phyloP scores from a whole-genome alignment of 2,797 vertebrate genomes.

The Thripadectes ignobilis region DNA sequence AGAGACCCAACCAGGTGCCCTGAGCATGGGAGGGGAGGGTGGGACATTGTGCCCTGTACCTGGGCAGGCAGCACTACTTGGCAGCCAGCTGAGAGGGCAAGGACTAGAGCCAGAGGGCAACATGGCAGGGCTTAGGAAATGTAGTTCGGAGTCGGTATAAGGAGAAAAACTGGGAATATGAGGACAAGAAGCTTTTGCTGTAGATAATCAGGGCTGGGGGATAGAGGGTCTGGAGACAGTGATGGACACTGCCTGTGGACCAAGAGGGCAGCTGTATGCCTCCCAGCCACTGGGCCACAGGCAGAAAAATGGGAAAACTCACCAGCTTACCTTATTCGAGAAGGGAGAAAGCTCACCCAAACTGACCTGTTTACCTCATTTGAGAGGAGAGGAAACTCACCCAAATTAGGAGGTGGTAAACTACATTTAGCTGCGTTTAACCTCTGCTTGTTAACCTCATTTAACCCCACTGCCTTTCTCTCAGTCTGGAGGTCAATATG shows the following conservation, averaged over 20 bases:
- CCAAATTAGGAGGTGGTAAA: neutral
- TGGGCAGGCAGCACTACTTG: neutral
- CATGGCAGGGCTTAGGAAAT: neutral
- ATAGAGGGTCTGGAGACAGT: neutral
- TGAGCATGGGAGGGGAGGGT: fast-evolving
- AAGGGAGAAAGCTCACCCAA: neutral
- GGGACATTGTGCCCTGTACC: fast-evolving
- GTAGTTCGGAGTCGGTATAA: neutral
- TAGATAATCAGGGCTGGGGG: neutral
- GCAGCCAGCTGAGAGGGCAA: fast-evolving
- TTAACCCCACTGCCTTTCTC: neutral
- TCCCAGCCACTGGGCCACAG: fast-evolving
- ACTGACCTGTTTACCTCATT: constrained; percentile 33
- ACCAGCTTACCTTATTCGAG: neutral
- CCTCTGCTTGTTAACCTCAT: neutral
- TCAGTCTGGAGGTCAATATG: neutral
- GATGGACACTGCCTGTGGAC: neutral
- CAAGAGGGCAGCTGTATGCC: neutral
- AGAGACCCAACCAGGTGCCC: neutral
- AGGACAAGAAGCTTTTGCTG: neutral
- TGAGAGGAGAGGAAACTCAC: neutral
- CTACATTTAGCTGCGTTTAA: constrained; percentile 12
- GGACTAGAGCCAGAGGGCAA: neutral
- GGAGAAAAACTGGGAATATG: neutral
- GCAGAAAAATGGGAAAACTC: neutral